phyloP scores from a whole-genome alignment of 1,140 invertebrate species.

The Pentalonia nigronervosa region DNA sequence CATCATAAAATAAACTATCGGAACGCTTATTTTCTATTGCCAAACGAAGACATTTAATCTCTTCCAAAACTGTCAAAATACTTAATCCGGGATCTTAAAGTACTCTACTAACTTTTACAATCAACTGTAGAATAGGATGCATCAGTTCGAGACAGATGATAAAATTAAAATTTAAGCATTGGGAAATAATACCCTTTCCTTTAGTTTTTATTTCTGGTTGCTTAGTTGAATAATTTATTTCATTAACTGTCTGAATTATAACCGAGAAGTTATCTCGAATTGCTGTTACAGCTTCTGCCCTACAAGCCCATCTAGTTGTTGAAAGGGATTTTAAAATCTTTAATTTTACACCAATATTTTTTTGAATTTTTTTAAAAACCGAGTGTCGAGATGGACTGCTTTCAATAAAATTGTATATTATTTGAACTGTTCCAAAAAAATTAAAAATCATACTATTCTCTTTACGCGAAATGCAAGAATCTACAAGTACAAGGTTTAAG shows the following conservation, averaged over 20 bases:
- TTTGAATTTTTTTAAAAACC: background rate
- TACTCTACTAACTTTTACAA: no score
- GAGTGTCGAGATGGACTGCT: background rate
- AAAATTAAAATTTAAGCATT: no score
- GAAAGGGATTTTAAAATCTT: conserved; percentile 59
- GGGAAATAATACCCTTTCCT: no score
- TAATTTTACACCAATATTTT: conserved; percentile 42
- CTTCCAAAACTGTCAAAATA: conserved; percentile 56
- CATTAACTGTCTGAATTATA: no score
- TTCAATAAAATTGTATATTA: background rate
- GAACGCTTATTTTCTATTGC: conserved; percentile 54
- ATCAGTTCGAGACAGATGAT: no score
- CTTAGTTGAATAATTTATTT: no score
- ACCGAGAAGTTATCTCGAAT: conserved; percentile 35
- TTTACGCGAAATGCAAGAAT: no score
- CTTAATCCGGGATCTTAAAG: conserved; percentile 44
- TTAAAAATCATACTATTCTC: background rate
- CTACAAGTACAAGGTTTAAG: no score
- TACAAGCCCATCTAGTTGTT: conserved; percentile 58
- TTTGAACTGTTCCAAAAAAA: no score
- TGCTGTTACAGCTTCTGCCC: conserved; percentile 57
- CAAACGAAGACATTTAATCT: conserved; percentile 55
- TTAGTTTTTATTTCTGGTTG: no score
- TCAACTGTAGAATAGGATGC: no score
- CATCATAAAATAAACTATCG: conserved; percentile 51